These are phyloP conservation scores for Python bivittatus DNA, from an alignment of 2,113 vertebrate genomes.

Conservation along the genomic window DNA sequence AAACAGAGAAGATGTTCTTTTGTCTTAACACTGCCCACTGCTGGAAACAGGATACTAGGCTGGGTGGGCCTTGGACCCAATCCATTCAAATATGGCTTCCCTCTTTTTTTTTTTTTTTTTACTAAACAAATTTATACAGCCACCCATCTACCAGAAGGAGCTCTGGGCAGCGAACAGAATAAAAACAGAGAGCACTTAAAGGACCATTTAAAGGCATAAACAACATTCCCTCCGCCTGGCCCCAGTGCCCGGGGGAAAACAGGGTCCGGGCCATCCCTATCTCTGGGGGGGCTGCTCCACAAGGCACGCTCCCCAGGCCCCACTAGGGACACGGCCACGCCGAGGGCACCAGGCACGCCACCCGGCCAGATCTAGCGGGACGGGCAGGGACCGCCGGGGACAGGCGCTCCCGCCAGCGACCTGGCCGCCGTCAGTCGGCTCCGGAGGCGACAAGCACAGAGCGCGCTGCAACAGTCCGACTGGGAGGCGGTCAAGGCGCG, in stretches of 20 bases:
- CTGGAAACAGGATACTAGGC: not conserved
- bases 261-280: not conserved
- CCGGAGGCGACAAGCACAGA: no score
- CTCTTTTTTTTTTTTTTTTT: not conserved
- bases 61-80: not conserved
- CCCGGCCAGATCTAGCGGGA: not conserved
- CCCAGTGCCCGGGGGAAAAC: no score
- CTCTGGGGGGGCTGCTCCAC: not conserved
- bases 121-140: not conserved
- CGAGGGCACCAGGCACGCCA: fast-evolving
- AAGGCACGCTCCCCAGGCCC: not conserved
- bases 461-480: no score
- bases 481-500: not conserved
- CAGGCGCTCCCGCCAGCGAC: no score
- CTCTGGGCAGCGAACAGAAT: no score
- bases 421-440: no score
- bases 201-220: not conserved
- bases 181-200: not conserved
- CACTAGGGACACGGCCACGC: no score
- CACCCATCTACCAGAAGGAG: not conserved
- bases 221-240: fast-evolving
- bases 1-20: not conserved
- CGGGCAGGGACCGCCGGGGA: not conserved
- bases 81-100: not conserved
- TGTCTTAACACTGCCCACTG: no score